Base-by-base conservation (phyloP, 2,113 vertebrate genomes). In the Gymnogyps californianus region DNA sequence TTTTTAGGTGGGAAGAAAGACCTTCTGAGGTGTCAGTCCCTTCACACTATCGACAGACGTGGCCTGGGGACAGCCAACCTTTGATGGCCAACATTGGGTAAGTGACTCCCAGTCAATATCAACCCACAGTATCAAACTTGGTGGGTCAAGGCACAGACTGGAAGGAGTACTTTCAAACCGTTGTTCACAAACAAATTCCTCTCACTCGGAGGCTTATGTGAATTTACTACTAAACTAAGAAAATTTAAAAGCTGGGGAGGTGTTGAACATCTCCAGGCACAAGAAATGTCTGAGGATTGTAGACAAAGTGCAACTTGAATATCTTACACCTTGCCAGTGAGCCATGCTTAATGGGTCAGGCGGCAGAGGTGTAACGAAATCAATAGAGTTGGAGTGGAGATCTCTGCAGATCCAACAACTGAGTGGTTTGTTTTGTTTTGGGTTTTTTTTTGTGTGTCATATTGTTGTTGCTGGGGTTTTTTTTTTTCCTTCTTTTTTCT, bases 281-380 rank as follows among this genome's bases (percentile, higher is more conserved):
- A 46, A 59, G 65, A 84, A 49, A 49, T 78, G 59, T 22, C 62
- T 28, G 11, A 71, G 87, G 58, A 89, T 13, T 22, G 25, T 74
- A 44, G 38, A 66, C 64, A 61, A 95, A 92, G 96, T 84, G 91
- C 89, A 77, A 29, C 71, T 64, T 31, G 87, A 87, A 5, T 29
- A 21, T 71, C 96, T 96, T 62, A 58, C 96, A 92, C 94, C 85
- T 95, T 72, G 46, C 79, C 93, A 47, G 97, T 95, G 97, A 98
- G 96, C 97, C 88, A 1, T 97, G 92, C 51, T 57, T 96, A 97
- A 98, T 95, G 83, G 97, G 97, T 97, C 97, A 80, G 90, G 85
- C 62, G 22, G 62, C 67, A 82, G 82, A 96, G 92, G 90, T 93
- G 86, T 19, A 74, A 93, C 16, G 22, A 93, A 96, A 98, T 98